A percentile compares a stretch with the other conserved stretches of the same genome.
Conservation (phyloP, 2,797 vertebrate species). For the Denticeps clupeoides region DNA sequence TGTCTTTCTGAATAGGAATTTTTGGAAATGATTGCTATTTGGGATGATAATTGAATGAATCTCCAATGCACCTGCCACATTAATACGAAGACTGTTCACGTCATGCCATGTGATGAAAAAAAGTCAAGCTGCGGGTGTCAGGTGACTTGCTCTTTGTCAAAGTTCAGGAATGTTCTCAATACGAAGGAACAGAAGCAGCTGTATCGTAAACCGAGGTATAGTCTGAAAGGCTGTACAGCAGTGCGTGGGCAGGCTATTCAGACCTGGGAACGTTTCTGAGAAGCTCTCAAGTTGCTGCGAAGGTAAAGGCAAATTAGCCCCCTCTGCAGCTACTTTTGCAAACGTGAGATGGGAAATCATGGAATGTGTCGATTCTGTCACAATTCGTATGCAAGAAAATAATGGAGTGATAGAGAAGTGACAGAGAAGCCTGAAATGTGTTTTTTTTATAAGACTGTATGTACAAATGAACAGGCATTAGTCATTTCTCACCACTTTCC, state of each 20-base stretch:
- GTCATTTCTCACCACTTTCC: no score
- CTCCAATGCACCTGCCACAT: no score
- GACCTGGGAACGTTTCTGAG: slow-evolving; percentile 16
- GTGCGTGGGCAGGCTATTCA: slow-evolving; percentile 34
- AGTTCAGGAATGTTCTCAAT: slow-evolving; percentile 16
- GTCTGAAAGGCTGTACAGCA: slow-evolving; percentile 16
- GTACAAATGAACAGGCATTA: no score
- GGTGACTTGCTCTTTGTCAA: slow-evolving; percentile 13
- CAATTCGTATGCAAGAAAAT: no score
- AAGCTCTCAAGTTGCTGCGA: slow-evolving; percentile 17
- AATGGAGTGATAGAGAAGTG: no score
- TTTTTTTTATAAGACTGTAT: no score
- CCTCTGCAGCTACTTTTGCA: neutral
- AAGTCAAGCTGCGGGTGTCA: neutral
- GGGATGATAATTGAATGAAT: no score
- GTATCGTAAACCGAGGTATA: slow-evolving; percentile 16
- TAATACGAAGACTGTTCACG: neutral
- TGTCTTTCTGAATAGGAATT: no score
- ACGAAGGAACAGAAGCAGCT: slow-evolving; percentile 18
- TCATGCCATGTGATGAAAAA: neutral
- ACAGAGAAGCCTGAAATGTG: no score
- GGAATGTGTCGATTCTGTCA: no score
- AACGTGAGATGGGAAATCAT: no score
- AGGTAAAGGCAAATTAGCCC: neutral
- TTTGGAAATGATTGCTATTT: no score